Percentiles rank a stretch among this genome's conserved stretches.
These are phyloP conservation scores for Poecile montanus DNA, from an alignment of 2,797 vertebrate species.

Conservation along the genomic window DNA sequence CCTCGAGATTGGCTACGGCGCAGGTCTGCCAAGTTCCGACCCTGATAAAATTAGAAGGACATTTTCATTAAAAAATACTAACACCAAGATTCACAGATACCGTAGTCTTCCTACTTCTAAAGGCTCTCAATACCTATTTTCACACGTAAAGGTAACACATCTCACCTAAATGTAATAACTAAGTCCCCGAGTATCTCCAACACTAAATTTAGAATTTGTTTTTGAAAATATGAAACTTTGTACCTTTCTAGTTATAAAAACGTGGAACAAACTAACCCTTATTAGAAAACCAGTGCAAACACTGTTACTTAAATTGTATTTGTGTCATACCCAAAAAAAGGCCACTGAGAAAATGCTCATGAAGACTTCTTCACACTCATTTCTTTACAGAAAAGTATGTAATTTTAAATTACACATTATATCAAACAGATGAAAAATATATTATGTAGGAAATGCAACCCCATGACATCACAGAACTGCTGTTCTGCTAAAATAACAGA, in stretches of 20 bases:
- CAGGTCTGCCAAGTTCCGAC: conserved; percentile 95
- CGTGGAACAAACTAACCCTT: neutral
- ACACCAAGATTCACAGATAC: neutral
- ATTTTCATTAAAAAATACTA: neutral
- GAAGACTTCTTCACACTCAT: neutral
- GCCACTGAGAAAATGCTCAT: neutral
- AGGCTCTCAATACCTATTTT: neutral
- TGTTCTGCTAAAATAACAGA: neutral
- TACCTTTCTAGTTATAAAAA: neutral
- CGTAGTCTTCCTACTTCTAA: neutral
- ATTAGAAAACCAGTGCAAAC: neutral
- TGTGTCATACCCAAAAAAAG: neutral
- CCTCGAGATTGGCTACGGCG: conserved; percentile 93
- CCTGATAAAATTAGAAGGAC: conserved; percentile 76
- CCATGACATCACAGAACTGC: neutral
- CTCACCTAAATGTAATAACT: neutral
- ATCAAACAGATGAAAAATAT: neutral
- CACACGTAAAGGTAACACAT: neutral
- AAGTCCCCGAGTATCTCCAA: neutral
- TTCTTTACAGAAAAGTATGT: neutral
- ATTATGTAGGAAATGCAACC: neutral
- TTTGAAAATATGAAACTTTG: neutral
- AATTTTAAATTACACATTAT: neutral
- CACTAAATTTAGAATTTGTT: neutral
- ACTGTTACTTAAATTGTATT: neutral